A percentile compares a stretch with the other conserved stretches of the same genome.
Evolutionary conservation across 1,140 invertebrate species (phyloP).

Genomic region (Akabosia matsudoensis): DNA sequence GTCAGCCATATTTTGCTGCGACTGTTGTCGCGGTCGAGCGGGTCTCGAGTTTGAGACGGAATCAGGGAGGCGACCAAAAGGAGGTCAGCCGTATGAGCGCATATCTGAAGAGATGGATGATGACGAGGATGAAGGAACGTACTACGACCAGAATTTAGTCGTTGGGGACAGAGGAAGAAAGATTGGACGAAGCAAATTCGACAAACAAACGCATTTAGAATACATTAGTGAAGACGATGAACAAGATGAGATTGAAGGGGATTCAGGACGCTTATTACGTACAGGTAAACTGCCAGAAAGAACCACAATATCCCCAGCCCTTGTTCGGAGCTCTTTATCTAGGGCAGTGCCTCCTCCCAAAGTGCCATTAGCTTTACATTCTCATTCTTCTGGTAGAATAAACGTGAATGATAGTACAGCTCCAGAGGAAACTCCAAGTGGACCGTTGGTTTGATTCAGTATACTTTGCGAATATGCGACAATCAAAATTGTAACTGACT

Average conservation of each 20-base stretch:
- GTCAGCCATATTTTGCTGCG: slow-evolving; percentile 27
- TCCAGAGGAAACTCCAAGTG: no score
- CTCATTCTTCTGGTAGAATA: neutral
- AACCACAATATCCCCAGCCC: neutral
- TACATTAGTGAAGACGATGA: slow-evolving; percentile 8
- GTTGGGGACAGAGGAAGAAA: neutral
- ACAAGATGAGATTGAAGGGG: neutral
- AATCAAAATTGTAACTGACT: no score
- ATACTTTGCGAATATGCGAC: no score
- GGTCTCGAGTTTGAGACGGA: neutral
- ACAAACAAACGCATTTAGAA: neutral
- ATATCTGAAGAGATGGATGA: slow-evolving; percentile 38
- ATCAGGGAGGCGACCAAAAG: slow-evolving; percentile 9
- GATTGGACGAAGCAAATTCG: neutral
- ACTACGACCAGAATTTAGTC: neutral
- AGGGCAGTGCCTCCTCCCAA: neutral
- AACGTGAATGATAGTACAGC: no score
- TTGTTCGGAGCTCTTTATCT: neutral
- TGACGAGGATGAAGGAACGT: slow-evolving; percentile 22
- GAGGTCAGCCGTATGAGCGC: slow-evolving; percentile 26
- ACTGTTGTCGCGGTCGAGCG: slow-evolving; percentile 22
- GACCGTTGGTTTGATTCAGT: no score
- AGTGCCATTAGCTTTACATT: slow-evolving; percentile 8
- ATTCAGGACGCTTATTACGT: neutral
- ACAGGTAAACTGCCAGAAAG: neutral